Percentiles rank a stretch among this genome's conserved stretches.
phyloP scores from a whole-genome alignment of 2,797 vertebrate genomes.

The Enteromius anoplus region DNA sequence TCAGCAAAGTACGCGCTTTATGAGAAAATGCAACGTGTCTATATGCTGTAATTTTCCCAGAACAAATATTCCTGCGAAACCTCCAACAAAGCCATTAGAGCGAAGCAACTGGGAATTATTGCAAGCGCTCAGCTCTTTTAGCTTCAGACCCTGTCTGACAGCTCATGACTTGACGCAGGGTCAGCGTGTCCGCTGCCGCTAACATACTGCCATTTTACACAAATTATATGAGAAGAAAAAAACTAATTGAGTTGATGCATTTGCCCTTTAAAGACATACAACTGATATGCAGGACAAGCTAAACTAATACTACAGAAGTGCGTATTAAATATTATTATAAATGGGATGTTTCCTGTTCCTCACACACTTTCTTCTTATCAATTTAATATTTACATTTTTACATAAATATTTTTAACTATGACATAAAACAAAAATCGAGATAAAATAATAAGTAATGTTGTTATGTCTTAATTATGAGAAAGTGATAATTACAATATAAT shows the following conservation, averaged over 20 bases:
- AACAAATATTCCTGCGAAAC: constrained; percentile 38
- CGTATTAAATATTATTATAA: background rate
- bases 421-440: background rate
- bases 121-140: constrained; percentile 9
- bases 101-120: constrained; percentile 6
- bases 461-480: background rate
- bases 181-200: background rate
- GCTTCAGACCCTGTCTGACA: constrained; percentile 22
- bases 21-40: constrained; percentile 53
- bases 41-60: constrained; percentile 35
- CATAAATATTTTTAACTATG: background rate
- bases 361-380: background rate
- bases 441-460: background rate
- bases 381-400: background rate
- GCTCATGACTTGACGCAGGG: background rate
- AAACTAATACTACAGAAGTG: background rate
- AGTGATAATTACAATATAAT: too few species aligned
- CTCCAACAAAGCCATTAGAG: constrained; percentile 14
- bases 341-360: background rate
- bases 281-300: background rate
- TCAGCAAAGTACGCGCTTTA: constrained; percentile 51
- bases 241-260: background rate
- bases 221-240: background rate
- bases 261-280: background rate
- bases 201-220: background rate